Percentiles rank a stretch among this genome's conserved stretches.
phyloP scores from a whole-genome alignment of 64 coral and sea anemone genomes.

The Orbicella faveolata region DNA sequence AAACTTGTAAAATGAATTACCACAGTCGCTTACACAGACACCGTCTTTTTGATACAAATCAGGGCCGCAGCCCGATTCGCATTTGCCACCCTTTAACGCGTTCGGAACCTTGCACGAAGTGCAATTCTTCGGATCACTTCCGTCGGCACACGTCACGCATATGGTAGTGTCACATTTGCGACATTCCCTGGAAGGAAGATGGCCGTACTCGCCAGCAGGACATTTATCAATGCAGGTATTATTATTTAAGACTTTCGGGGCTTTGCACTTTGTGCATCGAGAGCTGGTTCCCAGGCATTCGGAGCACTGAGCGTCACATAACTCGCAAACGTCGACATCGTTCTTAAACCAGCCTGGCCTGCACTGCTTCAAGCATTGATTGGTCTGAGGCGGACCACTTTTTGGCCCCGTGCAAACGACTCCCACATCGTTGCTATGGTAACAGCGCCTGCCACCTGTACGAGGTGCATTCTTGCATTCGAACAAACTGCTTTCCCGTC shows the following conservation, averaged over 20 bases:
- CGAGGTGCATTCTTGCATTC: slow-evolving; percentile 36
- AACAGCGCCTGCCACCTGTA: slow-evolving; percentile 37
- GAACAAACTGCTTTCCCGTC: slow-evolving; percentile 45
- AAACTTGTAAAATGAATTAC: slow-evolving; percentile 37
- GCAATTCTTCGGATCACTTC: slow-evolving; percentile 51
- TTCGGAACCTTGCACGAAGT: slow-evolving; percentile 61
- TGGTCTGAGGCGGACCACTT: not conserved
- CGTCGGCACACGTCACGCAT: slow-evolving; percentile 80
- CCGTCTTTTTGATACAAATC: slow-evolving; percentile 51
- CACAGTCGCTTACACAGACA: slow-evolving; percentile 39
- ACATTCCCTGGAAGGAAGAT: slow-evolving; percentile 50
- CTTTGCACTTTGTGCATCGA: slow-evolving; percentile 71
- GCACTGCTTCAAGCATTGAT: slow-evolving; percentile 48
- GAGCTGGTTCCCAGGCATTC: slow-evolving; percentile 37
- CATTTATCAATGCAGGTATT: slow-evolving; percentile 50
- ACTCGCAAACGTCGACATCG: slow-evolving; percentile 42
- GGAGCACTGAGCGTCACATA: slow-evolving; percentile 42
- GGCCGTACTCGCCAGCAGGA: slow-evolving; percentile 31
- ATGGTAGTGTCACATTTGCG: slow-evolving; percentile 13
- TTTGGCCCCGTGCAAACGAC: slow-evolving; percentile 68
- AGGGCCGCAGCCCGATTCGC: slow-evolving; percentile 32
- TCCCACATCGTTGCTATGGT: slow-evolving; percentile 73
- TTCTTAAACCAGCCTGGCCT: slow-evolving; percentile 59
- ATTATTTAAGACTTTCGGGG: slow-evolving; percentile 55
- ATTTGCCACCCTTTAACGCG: slow-evolving; percentile 62